These are phyloP conservation scores for Zhengitettix transpicula DNA, from an alignment of 2,888 invertebrate genomes.

Conservation along the genomic window DNA sequence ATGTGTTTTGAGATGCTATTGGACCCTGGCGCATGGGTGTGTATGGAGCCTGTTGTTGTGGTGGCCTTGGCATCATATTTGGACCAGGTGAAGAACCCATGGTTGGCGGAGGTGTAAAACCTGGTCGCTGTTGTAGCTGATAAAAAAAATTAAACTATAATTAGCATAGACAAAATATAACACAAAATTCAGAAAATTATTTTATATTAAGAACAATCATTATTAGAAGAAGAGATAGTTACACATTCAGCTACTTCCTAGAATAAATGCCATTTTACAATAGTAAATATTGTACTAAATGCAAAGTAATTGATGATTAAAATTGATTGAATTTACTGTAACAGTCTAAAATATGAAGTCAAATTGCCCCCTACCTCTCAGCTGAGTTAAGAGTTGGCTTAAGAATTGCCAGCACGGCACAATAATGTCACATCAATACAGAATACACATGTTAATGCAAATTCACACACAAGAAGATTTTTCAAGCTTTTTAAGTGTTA, in stretches of 20 bases:
- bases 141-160: constrained; percentile 1
- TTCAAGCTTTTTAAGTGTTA: too few species aligned
- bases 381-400: too few species aligned
- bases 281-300: background rate
- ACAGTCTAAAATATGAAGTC: too few species aligned
- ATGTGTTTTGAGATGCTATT: constrained; percentile 35
- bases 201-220: background rate
- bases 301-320: background rate
- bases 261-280: too few species aligned
- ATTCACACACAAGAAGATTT: too few species aligned
- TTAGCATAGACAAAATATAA: too few species aligned
- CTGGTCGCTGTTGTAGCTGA: constrained; percentile 41
- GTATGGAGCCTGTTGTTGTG: constrained; percentile 35
- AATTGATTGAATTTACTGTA: background rate
- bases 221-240: background rate
- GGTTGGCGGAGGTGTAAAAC: constrained; percentile 48
- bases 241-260: too few species aligned
- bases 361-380: too few species aligned
- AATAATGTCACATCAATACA: too few species aligned
- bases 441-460: too few species aligned
- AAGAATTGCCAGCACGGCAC: too few species aligned
- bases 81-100: constrained; percentile 24
- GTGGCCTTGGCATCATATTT: constrained; percentile 39
- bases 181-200: background rate
- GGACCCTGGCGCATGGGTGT: constrained; percentile 43